Percentiles rank a stretch among this genome's conserved stretches.
phyloP scores from a whole-genome alignment of 2,888 invertebrate species.

The Papilio gigon region DNA sequence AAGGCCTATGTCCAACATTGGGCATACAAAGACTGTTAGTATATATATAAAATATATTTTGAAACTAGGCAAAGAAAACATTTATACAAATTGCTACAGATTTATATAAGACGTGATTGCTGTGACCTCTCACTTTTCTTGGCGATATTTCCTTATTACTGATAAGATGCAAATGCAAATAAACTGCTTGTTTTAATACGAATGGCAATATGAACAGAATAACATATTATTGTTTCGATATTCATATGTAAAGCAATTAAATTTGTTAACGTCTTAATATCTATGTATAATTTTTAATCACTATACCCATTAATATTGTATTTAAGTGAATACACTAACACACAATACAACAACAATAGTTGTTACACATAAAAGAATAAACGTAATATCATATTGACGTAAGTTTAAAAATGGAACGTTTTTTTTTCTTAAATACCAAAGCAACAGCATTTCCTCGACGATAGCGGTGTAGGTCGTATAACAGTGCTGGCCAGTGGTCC shows the following conservation, averaged over 20 bases:
- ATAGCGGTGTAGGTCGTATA: constrained; percentile 52
- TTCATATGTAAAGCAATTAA: background rate
- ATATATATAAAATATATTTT: too few species aligned
- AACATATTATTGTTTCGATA: background rate
- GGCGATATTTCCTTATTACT: constrained; percentile 10
- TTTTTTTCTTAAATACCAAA: constrained; percentile 20
- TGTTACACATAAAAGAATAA: background rate
- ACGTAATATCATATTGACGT: background rate
- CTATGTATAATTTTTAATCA: too few species aligned
- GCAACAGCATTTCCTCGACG: constrained; percentile 38
- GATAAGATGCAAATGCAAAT: constrained; percentile 9
- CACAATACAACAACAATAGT: too few species aligned
- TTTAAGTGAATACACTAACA: too few species aligned
- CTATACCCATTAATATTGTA: too few species aligned
- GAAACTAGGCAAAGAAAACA: too few species aligned
- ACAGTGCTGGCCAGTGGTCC: constrained; percentile 47
- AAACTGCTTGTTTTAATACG: background rate
- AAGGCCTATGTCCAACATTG: too few species aligned
- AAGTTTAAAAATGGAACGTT: constrained; percentile 4
- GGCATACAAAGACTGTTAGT: too few species aligned
- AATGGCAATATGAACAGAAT: background rate
- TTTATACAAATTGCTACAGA: too few species aligned
- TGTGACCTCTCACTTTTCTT: constrained; percentile 16
- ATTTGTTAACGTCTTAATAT: too few species aligned
- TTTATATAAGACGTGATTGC: background rate